phyloP scores from a whole-genome alignment of 2,797 vertebrate species.

The Anabacerthia variegaticeps region DNA sequence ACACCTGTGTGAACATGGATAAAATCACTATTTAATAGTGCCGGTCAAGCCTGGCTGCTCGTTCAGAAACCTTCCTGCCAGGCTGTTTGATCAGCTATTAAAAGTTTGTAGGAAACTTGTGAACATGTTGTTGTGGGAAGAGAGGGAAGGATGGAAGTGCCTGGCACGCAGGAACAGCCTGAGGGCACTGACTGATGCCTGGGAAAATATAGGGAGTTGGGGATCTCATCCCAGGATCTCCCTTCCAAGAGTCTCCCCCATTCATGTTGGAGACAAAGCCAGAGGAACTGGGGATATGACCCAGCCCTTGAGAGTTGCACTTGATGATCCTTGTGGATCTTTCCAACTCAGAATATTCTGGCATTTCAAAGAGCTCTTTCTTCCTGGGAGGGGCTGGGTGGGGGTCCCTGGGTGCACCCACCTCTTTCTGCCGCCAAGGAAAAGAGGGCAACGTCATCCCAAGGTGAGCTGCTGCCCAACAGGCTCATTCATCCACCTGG shows the following conservation, averaged over 20 bases:
- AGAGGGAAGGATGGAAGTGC: background rate
- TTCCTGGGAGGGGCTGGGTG: too few relatives aligned
- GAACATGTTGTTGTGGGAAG: background rate
- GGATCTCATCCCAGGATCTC: background rate
- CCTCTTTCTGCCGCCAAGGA: background rate
- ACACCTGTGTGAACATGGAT: slow-evolving; percentile 24
- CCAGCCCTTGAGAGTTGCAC: too few relatives aligned
- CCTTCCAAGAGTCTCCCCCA: background rate
- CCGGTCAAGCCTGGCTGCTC: slow-evolving; percentile 55
- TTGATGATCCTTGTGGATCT: background rate
- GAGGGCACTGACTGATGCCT: rapidly evolving
- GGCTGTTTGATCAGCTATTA: slow-evolving; percentile 25
- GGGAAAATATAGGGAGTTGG: rapidly evolving
- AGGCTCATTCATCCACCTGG: background rate
- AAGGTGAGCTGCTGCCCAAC: background rate
- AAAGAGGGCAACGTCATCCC: background rate
- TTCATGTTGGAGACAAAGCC: background rate
- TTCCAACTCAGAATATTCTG: background rate
- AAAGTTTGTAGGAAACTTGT: background rate
- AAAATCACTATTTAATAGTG: slow-evolving; percentile 54
- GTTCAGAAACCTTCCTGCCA: background rate
- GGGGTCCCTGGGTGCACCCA: background rate
- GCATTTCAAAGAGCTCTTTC: background rate
- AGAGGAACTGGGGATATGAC: rapidly evolving
- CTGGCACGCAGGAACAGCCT: background rate